Base-by-base conservation (phyloP, 2,113 vertebrate genomes). In the Scytalopus superciliaris region DNA sequence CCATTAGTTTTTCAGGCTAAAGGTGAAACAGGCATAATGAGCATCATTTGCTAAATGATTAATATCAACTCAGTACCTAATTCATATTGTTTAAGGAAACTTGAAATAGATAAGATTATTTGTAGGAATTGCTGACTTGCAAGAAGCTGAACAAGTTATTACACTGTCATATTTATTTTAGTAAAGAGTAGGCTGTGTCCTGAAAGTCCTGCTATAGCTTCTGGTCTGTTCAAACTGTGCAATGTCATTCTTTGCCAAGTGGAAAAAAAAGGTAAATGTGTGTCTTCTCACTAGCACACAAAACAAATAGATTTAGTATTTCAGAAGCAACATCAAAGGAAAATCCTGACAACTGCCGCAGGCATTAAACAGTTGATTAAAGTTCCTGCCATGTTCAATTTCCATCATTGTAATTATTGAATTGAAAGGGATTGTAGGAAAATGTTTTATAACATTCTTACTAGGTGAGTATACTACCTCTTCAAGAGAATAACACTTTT, bases 281-380 rank as follows among this genome's bases (percentile, higher is more conserved):
- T 7, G 64, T 75, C 49, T 82, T 92, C 92, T 87, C 55, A 78
- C 23, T 68, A 67, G 28, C 90, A 75, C 30, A 49, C 49, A 86
- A 88, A 90, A 67, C 52, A 91, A 82, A 74, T 2, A 88, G n/a
- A 73, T 53, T 45, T 44, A 64, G 55, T 87, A 87, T 56, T 93
- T 94, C 31, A 91, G 73, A 86, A 81, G 78, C 40, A 84, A 60
- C 28, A 87, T 76, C 77, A 74, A 89, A 94, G 52, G 55, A 81
- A 92, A 95, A 89, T 60, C 76, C 64, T 62, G 57, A 67, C 56
- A 60, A 74, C n/a, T 75, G 76, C 79, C 4, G 1, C 45, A 81
- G 66, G 89, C 76, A 92, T 82, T 68, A 64, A 90, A 52, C 5
- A 89, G 60, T 28, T 93, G 56, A 90, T 84, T 95, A 81, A 92